These are phyloP conservation scores for Sepioteuthis lessoniana DNA, from an alignment of 2,888 invertebrate genomes.

Conservation along the genomic window DNA sequence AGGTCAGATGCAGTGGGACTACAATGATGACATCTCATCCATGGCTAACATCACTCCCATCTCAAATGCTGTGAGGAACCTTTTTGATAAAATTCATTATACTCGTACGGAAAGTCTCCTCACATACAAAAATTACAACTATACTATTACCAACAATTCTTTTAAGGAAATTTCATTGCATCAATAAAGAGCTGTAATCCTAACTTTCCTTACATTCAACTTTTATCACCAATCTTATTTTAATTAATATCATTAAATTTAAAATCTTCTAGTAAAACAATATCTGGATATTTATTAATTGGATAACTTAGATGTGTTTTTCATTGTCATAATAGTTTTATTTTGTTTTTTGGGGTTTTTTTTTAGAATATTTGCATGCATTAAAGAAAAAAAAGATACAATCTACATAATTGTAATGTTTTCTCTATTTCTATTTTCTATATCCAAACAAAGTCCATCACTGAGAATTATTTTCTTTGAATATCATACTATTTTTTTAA, in stretches of 20 bases:
- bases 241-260: too few species aligned
- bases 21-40: conserved; percentile 49
- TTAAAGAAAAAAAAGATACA: background rate
- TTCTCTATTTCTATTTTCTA: too few species aligned
- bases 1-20: conserved; percentile 43
- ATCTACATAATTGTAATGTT: too few species aligned
- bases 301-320: background rate
- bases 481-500: too few species aligned
- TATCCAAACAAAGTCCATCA: too few species aligned
- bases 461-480: too few species aligned
- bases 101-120: conserved; percentile 55
- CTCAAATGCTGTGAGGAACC: conserved; percentile 81
- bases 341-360: background rate
- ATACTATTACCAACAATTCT: conserved; percentile 46
- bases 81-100: conserved; percentile 80
- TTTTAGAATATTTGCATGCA: background rate
- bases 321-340: too few species aligned
- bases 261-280: background rate
- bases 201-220: background rate
- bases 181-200: background rate
- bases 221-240: background rate
- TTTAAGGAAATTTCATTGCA: background rate
- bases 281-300: background rate
- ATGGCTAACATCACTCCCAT: conserved; percentile 44
- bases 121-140: conserved; percentile 59